Evolutionary conservation across 2,797 vertebrate species (phyloP), one percentile per base, ranked within the genome.

Genomic region (Premnoplex brunnescens): DNA sequence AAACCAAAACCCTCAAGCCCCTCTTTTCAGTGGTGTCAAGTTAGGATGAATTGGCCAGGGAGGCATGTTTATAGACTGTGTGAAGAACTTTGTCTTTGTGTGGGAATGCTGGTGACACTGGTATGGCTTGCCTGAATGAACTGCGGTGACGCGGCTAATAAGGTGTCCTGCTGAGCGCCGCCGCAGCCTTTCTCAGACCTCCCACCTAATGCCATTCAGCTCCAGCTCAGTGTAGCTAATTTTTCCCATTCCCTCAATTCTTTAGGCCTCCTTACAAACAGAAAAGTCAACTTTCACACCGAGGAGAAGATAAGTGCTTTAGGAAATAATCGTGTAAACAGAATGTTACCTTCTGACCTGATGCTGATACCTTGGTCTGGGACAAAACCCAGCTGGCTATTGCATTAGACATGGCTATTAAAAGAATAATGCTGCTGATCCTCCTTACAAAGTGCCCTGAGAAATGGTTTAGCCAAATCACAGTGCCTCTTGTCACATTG

Each of bases 291-390:
- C 98, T 98, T 98, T 98, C 98, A 98, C 98, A 98, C 98, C 97
- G 97, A 96, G 97, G 98, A 98, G 98, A 98, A 98, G 97, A 98
- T 97, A 98, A 98, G 98, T 98, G 98, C 98, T 99, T 99, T 98
- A 99, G 98, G 98, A 99, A 99, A 98, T 97, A 98, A 98, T 98
- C 98, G 54, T 99, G 98, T 99, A 99, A 99, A 99, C 99, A 99
- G 98, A 99, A 97, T 97, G 98, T 99, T 99, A 99, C 98, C 98
- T 99, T 99, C 98, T 99, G 99, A 99, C 99, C 99, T 98, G 98
- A 96, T 96, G 98, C 98, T 98, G 98, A 98, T 98, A 98, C 98
- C 99, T 98, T 98, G 97, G 96, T 97, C 66, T 78, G 97, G 98
- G 98, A 99, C 99, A 99, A 99, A 99, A 99, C 98, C 94, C 95